Base-by-base conservation (phyloP, 1,140 invertebrate species). In the Olivierus martensii region DNA sequence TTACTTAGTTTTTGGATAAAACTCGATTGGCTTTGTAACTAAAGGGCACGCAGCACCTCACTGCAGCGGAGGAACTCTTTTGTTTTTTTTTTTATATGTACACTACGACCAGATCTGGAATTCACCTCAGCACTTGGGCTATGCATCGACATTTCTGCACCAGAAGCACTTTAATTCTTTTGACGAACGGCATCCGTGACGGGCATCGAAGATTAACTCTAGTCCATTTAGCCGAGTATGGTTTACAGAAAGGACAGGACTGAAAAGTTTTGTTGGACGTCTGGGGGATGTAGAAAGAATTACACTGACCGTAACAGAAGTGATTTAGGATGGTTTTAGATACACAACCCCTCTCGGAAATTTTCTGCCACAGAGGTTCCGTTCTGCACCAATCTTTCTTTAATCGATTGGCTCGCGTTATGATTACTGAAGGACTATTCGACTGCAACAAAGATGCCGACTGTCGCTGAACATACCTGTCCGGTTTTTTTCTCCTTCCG, bases 221-320 rank as follows among this genome's bases (percentile, higher is more conserved):
- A 21, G 77, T 71, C 74, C 76, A 79, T 14, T 72, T 73, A 53
- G 73, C 73, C 56, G 75, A 73, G 59, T 78, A 77, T 5, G 79
- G 79, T 59, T 75, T 75, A 64, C 79, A 82, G 63, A 80, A 79
- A 5, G 75, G 74, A 63, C 79, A 81, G 0, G 79, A 80, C 62
- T 75, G 77, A 63, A 82, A 82, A 2, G 79, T 76, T 28, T 59
- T 56, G 18, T 55, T 59, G 41, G 60, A 57, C 9, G 53, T 60
- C 47, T 63, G 63, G 15, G 80, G 80, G 55, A 83, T 82, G 68
- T 77, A 83, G 67, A 83, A 83, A 46, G 80, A 82, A 63, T 82
- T 82, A 64, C 81, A 83, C 67, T 81, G 79, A 11, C 81, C 81
- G 64, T 82, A 83, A 67, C 81, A 83, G 65, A 82, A 81, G 49